These are phyloP conservation scores for Prorops nasuta DNA, from an alignment of 1,140 invertebrate genomes.

Conservation along the genomic window DNA sequence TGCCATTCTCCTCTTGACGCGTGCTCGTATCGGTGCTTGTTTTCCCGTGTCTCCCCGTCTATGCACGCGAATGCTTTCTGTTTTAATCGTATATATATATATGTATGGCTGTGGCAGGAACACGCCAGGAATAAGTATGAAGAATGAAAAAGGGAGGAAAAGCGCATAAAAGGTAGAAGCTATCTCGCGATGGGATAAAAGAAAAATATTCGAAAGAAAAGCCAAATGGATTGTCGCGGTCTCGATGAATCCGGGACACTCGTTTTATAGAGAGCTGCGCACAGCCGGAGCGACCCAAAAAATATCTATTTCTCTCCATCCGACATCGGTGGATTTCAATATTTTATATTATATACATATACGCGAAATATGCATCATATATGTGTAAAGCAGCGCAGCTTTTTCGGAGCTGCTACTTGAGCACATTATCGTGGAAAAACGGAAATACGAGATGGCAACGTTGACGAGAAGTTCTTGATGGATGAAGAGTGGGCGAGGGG, in stretches of 20 bases:
- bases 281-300: conserved; percentile 26
- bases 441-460: conserved; percentile 31
- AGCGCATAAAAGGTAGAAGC: conserved; percentile 18
- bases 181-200: conserved; percentile 14
- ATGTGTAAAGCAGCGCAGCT: conserved; percentile 22
- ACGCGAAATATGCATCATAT: conserved; percentile 27
- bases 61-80: not conserved
- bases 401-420: conserved; percentile 37
- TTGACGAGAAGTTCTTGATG: conserved; percentile 37
- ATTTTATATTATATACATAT: conserved; percentile 30
- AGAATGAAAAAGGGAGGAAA: conserved; percentile 23
- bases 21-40: conserved; percentile 3
- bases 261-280: conserved; percentile 18
- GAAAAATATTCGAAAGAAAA: conserved; percentile 14
- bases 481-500: no score
- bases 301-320: conserved; percentile 25
- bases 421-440: conserved; percentile 29
- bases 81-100: conserved; percentile 6
- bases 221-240: no score
- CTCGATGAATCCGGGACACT: conserved; percentile 16
- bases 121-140: conserved; percentile 29
- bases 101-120: conserved; percentile 12
- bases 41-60: conserved; percentile 5
- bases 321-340: conserved; percentile 15
- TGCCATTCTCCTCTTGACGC: not conserved